These are phyloP conservation scores for Gymnogyps californianus DNA, from an alignment of 2,113 vertebrate genomes.

Conservation along the genomic window DNA sequence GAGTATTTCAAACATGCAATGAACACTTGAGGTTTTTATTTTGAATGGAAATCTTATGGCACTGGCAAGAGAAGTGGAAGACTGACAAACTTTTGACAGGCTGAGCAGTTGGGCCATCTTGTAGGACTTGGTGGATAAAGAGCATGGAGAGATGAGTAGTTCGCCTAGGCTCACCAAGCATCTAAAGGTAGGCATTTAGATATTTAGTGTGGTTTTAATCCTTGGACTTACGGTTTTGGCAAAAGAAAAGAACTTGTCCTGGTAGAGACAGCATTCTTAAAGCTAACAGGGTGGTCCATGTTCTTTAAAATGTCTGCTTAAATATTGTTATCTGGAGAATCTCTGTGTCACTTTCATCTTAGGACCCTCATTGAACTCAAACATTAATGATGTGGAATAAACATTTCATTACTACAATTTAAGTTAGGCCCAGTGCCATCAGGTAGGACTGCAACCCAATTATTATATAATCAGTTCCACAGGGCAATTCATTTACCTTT, in stretches of 20 bases:
- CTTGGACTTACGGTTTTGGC: not conserved
- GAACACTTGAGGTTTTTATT: not conserved
- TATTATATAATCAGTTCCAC: not conserved
- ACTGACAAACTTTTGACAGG: not conserved
- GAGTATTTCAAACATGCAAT: not conserved
- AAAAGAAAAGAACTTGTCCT: not conserved
- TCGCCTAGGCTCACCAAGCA: not conserved
- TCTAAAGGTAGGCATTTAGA: not conserved
- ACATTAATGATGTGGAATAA: not conserved
- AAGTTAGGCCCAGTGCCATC: not conserved
- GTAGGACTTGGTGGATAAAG: not conserved
- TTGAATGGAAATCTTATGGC: not conserved
- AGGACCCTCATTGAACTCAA: not conserved
- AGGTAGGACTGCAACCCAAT: not conserved
- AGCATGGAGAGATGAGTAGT: not conserved
- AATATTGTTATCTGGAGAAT: not conserved
- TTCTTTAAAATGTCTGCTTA: not conserved
- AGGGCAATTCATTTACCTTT: not conserved
- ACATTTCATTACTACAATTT: not conserved
- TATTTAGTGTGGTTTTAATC: not conserved
- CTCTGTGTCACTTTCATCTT: not conserved
- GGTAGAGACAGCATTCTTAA: not conserved
- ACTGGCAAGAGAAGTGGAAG: not conserved
- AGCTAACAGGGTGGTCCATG: not conserved
- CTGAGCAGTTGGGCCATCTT: not conserved